Conservation (phyloP, 2,797 vertebrate genomes). For the Ceryle rudis region DNA sequence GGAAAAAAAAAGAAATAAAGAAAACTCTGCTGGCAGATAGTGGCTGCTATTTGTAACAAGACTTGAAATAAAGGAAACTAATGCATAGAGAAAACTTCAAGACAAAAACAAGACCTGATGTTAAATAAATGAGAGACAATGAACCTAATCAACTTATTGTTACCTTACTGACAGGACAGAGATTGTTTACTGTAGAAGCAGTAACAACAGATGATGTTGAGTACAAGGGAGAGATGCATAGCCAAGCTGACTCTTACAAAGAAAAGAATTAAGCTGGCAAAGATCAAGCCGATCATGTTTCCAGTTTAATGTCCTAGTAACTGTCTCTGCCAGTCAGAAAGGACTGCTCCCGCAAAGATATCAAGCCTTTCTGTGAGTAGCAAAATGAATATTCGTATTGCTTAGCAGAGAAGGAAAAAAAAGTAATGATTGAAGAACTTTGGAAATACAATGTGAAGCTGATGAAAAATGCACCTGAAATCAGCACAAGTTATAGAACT, state of each 20-base stretch:
- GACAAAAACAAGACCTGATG: neutral
- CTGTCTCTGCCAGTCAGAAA: slow-evolving; percentile 45
- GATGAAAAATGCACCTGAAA: slow-evolving; percentile 25
- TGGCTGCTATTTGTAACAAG: neutral
- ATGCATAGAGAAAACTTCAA: neutral
- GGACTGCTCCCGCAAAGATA: slow-evolving; percentile 52
- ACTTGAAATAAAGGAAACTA: neutral
- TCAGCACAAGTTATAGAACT: slow-evolving; percentile 41
- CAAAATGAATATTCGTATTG: slow-evolving; percentile 61
- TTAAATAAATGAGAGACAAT: slow-evolving; percentile 13
- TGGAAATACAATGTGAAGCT: slow-evolving; percentile 46
- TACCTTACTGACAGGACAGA: neutral
- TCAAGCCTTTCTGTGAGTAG: neutral
- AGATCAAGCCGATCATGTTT: slow-evolving; percentile 52
- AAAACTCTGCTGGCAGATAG: neutral
- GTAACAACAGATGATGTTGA: neutral
- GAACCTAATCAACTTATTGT: neutral
- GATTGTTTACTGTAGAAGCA: neutral
- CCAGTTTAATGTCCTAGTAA: slow-evolving; percentile 53
- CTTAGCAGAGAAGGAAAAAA: neutral
- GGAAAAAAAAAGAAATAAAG: neutral
- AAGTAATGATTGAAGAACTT: slow-evolving; percentile 45
- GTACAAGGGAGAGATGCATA: neutral
- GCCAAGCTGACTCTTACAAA: neutral
- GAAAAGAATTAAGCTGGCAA: slow-evolving; percentile 59